These are phyloP conservation scores for Mesochorus sp. DNA, from an alignment of 2,888 invertebrate species.

Conservation along the genomic window DNA sequence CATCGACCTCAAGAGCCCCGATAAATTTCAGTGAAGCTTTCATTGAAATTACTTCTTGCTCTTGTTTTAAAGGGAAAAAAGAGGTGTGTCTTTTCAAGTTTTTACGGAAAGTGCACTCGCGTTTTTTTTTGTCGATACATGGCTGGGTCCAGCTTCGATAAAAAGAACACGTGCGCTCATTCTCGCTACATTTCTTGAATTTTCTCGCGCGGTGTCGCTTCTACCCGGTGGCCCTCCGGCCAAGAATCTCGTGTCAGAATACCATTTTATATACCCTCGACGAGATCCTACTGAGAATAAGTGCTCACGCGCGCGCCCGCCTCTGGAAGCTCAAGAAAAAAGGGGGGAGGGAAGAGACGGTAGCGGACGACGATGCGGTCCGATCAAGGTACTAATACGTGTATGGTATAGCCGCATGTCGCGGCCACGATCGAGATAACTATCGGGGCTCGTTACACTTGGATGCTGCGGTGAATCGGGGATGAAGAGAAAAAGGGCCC, in stretches of 20 bases:
- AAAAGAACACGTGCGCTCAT: slow-evolving; percentile 67
- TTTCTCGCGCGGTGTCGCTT: not conserved
- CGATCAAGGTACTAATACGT: slow-evolving; percentile 28
- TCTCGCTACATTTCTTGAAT: slow-evolving; percentile 58
- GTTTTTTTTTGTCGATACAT: not conserved
- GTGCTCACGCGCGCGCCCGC: slow-evolving; percentile 52
- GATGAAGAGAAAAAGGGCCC: slow-evolving; percentile 60
- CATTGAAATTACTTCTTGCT: too few species aligned
- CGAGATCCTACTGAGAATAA: slow-evolving; percentile 47
- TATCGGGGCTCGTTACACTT: slow-evolving; percentile 76
- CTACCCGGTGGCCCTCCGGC: too few species aligned
- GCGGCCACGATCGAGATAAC: slow-evolving; percentile 72
- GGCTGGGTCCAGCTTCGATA: slow-evolving; percentile 50
- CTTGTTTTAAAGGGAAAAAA: too few species aligned
- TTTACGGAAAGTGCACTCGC: not conserved
- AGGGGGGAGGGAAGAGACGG: not conserved
- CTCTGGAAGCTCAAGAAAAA: slow-evolving; percentile 26
- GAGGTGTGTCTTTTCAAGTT: not conserved
- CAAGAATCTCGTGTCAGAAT: slow-evolving; percentile 48
- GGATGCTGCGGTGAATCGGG: slow-evolving; percentile 46
- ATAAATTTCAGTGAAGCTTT: too few species aligned
- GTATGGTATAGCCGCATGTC: slow-evolving; percentile 33
- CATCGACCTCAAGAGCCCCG: not conserved
- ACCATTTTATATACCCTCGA: slow-evolving; percentile 64
- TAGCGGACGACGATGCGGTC: slow-evolving; percentile 11